A percentile compares a stretch with the other conserved stretches of the same genome.
Evolutionary conservation across 30 jellyfish, hydroid and myxozoan genomes (phyloP).

Genomic region (Clytia hemisphaerica): DNA sequence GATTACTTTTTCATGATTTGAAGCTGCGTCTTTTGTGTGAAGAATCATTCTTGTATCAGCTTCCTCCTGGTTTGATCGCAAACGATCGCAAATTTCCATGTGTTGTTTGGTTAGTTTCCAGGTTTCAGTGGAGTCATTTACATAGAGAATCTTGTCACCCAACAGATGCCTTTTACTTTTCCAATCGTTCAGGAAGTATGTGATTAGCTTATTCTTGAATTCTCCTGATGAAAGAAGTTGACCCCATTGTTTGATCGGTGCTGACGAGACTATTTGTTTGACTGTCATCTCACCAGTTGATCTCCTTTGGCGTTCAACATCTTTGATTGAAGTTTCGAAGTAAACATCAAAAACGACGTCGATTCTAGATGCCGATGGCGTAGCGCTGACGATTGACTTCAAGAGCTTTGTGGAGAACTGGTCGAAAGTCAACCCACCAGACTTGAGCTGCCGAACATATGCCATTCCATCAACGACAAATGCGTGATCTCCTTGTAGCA

Average conservation of each 20-base stretch:
- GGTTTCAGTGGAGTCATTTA: not conserved
- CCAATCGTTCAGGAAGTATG: not conserved
- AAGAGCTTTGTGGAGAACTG: too few species aligned
- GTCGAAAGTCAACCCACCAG: too few species aligned
- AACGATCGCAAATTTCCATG: not conserved
- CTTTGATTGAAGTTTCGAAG: constrained; percentile 4
- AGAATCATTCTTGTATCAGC: not conserved
- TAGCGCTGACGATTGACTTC: not conserved
- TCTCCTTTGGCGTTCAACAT: constrained; percentile 14
- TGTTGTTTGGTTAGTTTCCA: too few species aligned
- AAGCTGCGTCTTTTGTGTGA: not conserved
- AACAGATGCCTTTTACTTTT: not conserved
- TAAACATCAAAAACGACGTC: constrained; percentile 22
- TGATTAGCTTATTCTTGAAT: not conserved
- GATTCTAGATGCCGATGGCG: not conserved
- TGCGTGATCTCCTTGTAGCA: constrained; percentile 4
- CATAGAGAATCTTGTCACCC: not conserved
- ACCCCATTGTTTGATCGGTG: not conserved
- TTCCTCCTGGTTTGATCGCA: not conserved
- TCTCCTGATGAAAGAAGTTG: too few species aligned
- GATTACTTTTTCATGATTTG: not conserved
- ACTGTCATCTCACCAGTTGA: not conserved
- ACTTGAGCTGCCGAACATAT: too few species aligned
- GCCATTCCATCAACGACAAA: constrained; percentile 9
- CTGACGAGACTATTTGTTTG: not conserved